These are phyloP conservation scores for Blastobasis lacticolella DNA, from an alignment of 2,888 invertebrate genomes.

Conservation along the genomic window DNA sequence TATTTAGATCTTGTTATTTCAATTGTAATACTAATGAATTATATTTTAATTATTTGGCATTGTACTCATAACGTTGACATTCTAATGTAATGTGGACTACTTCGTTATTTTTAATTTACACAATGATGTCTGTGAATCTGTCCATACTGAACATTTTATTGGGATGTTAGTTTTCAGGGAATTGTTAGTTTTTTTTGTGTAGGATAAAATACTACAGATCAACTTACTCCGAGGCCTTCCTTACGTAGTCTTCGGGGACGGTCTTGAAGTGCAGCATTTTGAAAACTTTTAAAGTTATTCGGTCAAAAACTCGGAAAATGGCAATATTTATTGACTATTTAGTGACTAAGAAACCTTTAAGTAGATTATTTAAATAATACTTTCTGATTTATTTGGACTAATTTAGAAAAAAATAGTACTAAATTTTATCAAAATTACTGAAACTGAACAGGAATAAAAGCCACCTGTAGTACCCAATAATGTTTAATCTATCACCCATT, in stretches of 20 bases:
- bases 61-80: too few species aligned
- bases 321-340: not conserved
- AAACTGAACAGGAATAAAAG: constrained; percentile 70
- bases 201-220: too few species aligned
- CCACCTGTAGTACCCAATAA: constrained; percentile 65
- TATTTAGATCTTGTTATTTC: too few species aligned
- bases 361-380: constrained; percentile 21
- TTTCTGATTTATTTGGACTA: constrained; percentile 25
- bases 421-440: constrained; percentile 64
- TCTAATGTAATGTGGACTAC: too few species aligned
- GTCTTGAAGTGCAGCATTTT: constrained; percentile 58
- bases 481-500: constrained; percentile 66
- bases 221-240: constrained; percentile 57
- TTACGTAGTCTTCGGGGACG: constrained; percentile 57
- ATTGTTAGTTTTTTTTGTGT: too few species aligned
- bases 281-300: not conserved
- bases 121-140: too few species aligned
- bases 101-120: too few species aligned
- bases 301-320: too few species aligned
- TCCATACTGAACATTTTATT: too few species aligned
- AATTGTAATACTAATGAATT: too few species aligned
- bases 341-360: constrained; percentile 9
- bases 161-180: too few species aligned
- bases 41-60: too few species aligned
- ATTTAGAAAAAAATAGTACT: constrained; percentile 16